These are phyloP conservation scores for Ophiodon elongatus DNA, from an alignment of 2,113 vertebrate genomes.

Conservation along the genomic window DNA sequence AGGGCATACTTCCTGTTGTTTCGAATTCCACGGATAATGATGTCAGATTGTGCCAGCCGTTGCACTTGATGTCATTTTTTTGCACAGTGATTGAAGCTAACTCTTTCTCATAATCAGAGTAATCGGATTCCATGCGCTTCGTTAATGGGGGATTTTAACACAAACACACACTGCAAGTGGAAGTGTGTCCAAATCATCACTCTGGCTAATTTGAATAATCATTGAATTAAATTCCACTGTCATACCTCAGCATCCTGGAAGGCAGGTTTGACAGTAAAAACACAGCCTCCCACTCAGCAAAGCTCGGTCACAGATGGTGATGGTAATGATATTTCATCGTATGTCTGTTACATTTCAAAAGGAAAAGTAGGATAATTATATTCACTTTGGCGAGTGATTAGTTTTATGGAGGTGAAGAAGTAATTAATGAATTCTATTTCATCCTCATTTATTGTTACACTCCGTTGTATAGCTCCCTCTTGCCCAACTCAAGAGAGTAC, in stretches of 20 bases:
- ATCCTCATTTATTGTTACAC: conserved; percentile 72
- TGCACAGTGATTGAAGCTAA: conserved; percentile 39
- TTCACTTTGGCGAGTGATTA: conserved; percentile 78
- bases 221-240: conserved; percentile 74
- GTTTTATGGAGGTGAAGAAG: conserved; percentile 75
- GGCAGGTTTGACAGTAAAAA: conserved; percentile 71
- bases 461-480: conserved; percentile 64
- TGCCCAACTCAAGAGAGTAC: conserved; percentile 61
- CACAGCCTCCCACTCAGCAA: conserved; percentile 66
- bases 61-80: conserved; percentile 40
- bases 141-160: conserved; percentile 44
- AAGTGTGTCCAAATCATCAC: conserved; percentile 60
- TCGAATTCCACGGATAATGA: conserved; percentile 9
- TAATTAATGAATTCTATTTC: conserved; percentile 77
- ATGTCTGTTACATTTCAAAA: conserved; percentile 73
- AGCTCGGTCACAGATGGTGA: conserved; percentile 66
- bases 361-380: conserved; percentile 76
- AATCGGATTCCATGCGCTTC: conserved; percentile 55
- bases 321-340: conserved; percentile 79
- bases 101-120: conserved; percentile 44
- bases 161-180: conserved; percentile 38
- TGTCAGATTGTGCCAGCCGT: neutral
- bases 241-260: conserved; percentile 63
- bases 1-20: conserved; percentile 17
- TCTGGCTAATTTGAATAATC: conserved; percentile 75